phyloP scores from a whole-genome alignment of 2,797 vertebrate species.

The Knipowitschia caucasica region DNA sequence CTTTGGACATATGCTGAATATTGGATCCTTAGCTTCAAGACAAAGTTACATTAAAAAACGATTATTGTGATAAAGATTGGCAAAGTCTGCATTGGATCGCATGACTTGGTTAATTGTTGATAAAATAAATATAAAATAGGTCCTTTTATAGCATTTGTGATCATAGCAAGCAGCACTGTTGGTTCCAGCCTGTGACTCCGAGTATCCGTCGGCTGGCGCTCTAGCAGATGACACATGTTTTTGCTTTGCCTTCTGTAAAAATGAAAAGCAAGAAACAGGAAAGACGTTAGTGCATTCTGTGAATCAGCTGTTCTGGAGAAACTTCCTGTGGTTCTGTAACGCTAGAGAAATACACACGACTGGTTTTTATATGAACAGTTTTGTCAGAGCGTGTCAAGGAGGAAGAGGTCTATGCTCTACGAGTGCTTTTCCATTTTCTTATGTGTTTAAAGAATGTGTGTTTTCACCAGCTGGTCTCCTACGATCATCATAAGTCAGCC shows the following conservation, averaged over 20 bases:
- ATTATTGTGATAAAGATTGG: background rate
- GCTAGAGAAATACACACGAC: no score
- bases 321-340: no score
- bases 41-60: background rate
- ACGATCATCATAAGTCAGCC: no score
- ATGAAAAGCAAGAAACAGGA: conserved; percentile 14
- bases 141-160: background rate
- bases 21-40: conserved; percentile 15
- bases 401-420: no score
- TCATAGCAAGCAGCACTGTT: background rate
- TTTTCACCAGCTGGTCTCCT: no score
- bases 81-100: background rate
- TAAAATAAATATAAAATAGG: background rate
- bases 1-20: conserved; percentile 27
- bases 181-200: background rate
- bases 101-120: background rate
- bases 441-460: no score
- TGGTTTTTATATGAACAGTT: no score
- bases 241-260: conserved; percentile 76
- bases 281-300: background rate
- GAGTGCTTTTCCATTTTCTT: no score
- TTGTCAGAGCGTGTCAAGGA: no score
- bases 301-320: no score
- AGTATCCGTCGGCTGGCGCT: conserved; percentile 16
- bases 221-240: conserved; percentile 85